Conservation (phyloP, 2,113 vertebrate genomes). For the Sinocyclocheilus maitianheensis region DNA sequence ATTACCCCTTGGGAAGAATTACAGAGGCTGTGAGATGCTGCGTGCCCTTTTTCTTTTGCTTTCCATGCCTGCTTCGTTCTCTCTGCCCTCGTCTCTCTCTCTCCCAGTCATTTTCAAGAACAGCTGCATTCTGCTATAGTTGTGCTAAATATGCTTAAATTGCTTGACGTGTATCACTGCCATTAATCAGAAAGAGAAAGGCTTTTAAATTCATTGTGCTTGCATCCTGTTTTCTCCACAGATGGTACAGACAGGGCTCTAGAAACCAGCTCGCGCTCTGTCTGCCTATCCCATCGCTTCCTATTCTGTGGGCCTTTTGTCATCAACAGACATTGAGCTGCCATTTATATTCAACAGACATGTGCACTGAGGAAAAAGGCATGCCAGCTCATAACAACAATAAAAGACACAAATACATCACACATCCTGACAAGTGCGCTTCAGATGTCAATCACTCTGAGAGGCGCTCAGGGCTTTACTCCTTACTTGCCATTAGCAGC, state of each 20-base stretch:
- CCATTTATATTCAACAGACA: constrained; percentile 73
- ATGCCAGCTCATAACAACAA: constrained; percentile 70
- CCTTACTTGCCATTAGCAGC: constrained; percentile 51
- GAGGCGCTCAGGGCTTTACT: constrained; percentile 60
- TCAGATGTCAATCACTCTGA: constrained; percentile 66
- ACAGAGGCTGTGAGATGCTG: too few relatives aligned
- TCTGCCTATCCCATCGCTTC: constrained; percentile 59
- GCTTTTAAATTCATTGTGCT: constrained; percentile 69
- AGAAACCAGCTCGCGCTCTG: constrained; percentile 58
- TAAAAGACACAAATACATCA: constrained; percentile 66
- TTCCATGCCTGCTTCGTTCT: not conserved
- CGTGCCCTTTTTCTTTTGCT: constrained; percentile 12
- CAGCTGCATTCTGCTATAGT: constrained; percentile 72
- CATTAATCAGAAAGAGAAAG: constrained; percentile 73
- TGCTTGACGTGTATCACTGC: constrained; percentile 73
- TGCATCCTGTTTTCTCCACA: constrained; percentile 67
- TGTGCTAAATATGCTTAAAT: constrained; percentile 73
- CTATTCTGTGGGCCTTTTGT: constrained; percentile 73
- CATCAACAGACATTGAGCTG: constrained; percentile 69
- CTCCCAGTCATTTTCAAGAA: constrained; percentile 32
- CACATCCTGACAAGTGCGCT: constrained; percentile 51
- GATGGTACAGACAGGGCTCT: constrained; percentile 65
- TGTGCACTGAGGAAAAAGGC: constrained; percentile 64
- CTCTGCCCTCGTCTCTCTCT: not conserved
- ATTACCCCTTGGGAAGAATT: constrained; percentile 4